Evolutionary conservation across 1,140 invertebrate species (phyloP), one percentile per base, ranked within the genome.

Genomic region (Chlorops oryzae): DNA sequence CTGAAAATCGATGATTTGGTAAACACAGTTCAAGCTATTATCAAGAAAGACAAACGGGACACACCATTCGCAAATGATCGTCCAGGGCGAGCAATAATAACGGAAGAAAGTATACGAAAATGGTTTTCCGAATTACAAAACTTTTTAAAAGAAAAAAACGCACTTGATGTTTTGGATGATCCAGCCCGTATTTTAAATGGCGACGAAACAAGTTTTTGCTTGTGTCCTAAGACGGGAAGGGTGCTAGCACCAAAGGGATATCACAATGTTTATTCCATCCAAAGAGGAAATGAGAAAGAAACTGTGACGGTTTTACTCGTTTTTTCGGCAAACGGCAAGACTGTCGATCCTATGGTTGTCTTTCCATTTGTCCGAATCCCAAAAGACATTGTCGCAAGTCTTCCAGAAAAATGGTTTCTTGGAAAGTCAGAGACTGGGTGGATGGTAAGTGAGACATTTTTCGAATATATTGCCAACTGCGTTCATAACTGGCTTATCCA

Each of bases 401-500:
- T 72, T 20, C 66, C 70, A 15, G 22, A 54, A 47, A 39, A 57
- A 17, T 75, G 72, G 67, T 51, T 21, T 18, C 20, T 75, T 9
- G 70, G 67, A 13, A 61, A 51, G 43, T 61, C 65, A 75, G 15
- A 59, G 25, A n/a, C n/a, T n/a, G n/a, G n/a, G n/a, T n/a, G n/a
- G n/a, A n/a, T n/a, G n/a, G n/a, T n/a, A 43, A 44, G 44, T 15
- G 63, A 70, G 55, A 56, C 61, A 3, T 75, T 75, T 56, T 73
- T 59, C 56, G 72, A 74, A 61, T 76, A 70, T 51, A 52, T 74
- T 13, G 51, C 59, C 5, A 74, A 76, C 52, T 28, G 54, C 21
- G 70, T 74, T 42, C 27, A 65, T 44, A 54, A 58, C 20, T 73
- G 61, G 59, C 18, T 73, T 9, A 23, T 46, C 18, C 25, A 55